Evolutionary conservation across 2,113 vertebrate genomes (phyloP).

Genomic region (Gracilinanus agilis): DNA sequence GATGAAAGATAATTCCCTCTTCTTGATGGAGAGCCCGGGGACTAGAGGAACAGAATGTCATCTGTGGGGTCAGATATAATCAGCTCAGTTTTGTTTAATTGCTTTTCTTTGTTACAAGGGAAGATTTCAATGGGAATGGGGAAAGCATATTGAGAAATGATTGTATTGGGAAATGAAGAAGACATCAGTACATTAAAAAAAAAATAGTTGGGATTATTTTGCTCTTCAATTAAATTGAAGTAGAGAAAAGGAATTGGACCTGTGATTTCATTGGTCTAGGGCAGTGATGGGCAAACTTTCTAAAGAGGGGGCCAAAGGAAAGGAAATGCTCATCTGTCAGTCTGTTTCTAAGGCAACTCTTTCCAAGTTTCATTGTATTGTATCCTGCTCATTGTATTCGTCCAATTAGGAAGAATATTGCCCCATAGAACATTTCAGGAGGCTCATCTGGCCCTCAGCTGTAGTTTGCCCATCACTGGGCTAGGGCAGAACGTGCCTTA

Average conservation of each 20-base stretch:
- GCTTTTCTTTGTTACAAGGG: background rate
- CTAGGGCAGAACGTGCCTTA: too few relatives aligned
- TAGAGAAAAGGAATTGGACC: background rate
- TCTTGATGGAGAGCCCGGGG: background rate
- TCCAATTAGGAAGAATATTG: too few relatives aligned
- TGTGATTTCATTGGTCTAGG: background rate
- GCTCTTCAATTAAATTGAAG: background rate
- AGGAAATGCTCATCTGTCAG: too few relatives aligned
- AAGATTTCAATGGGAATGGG: background rate
- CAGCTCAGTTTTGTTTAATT: background rate
- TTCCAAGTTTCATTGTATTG: too few relatives aligned
- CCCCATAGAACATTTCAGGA: too few relatives aligned
- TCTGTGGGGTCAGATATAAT: background rate
- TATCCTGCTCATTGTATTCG: too few relatives aligned
- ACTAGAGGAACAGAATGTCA: background rate
- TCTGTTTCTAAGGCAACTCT: too few relatives aligned
- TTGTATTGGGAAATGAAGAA: background rate
- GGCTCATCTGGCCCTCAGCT: too few relatives aligned
- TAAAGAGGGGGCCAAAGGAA: too few relatives aligned
- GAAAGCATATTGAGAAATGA: background rate
- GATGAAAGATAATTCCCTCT: background rate
- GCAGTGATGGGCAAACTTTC: too few relatives aligned
- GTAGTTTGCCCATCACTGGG: too few relatives aligned
- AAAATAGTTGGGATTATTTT: background rate
- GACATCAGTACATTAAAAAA: background rate